Base-by-base conservation (phyloP, 2,113 vertebrate species). In the Mesembrinibis cayennensis region DNA sequence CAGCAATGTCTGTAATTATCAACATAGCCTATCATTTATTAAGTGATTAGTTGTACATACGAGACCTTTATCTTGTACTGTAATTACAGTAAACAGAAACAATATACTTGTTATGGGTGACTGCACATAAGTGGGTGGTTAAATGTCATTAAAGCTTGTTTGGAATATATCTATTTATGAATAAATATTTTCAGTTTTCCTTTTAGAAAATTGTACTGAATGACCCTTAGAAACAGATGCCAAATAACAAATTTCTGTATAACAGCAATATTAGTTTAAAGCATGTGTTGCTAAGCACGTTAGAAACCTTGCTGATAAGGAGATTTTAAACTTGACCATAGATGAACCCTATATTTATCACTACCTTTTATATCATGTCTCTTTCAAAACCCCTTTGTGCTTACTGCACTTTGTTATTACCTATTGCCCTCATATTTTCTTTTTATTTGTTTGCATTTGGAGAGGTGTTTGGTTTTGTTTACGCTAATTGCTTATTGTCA, bases 81-180 rank as follows among this genome's bases (percentile, higher is more conserved):
- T 92, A 97, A 97, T 97, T 96, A 90, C 84, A 92, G 65, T 72
- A 83, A 65, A 81, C 42, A 85, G 87, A 93, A 96, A 97, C 90
- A 95, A 78, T 97, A 42, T 59, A 40, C 69, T 96, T 85, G 21
- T 95, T 89, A 80, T 0, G 8, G 36, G 25, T 96, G 77, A 90
- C 70, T 92, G 66, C 55, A 87, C 17, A 29, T 29, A 77, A 90
- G 66, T 95, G 69, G 36, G 67, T 87, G 29, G 78, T 87, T 93
- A 95, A 93, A 72, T 85, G 40, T 74, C 63, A 91, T 85, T 92
- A 93, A 94, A 89, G 9, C 12, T 92, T 26, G 36, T 88, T 69
- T 66, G 20, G 63, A 89, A 90, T 89, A 16, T 89, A 61, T 40
- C 21, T 91, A 49, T 90, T 93, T 90, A 56, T 52, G 17, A 96